Base-by-base conservation (phyloP, 2,888 invertebrate genomes). In the Ptychoptera contaminata region DNA sequence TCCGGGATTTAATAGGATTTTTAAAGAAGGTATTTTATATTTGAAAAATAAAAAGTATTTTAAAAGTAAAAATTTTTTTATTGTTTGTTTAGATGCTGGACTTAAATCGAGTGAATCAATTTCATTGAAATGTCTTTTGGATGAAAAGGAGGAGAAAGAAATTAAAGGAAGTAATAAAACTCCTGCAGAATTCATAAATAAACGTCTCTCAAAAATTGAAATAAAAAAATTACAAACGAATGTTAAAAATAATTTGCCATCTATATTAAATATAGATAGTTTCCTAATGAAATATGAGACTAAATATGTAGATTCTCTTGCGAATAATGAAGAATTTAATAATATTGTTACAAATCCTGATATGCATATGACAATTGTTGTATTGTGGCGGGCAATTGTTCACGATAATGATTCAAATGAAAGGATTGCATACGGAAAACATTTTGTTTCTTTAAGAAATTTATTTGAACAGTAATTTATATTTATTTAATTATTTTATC, bases 241-340 rank as follows among this genome's bases (percentile, higher is more conserved):
- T n/a, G 42, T 34, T 7, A 23, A 23, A 16, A 53, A 52, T 39
- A 52, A 55, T 34, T 46, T 55, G 42, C 62, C 62, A 2, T 46
- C 53, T 23, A 48, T 61, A 11, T 49, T 53, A 1, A 60, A 59
- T 39, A 51, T 60, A 8, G 58, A 59, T 41, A 59, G 64, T 37
- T 66, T 66, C 44, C 48, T 66, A 16, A 52, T 58, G 47, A 65
- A 65, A 46, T 58, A 62, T 47, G 66, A 66, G 53, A 65, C 65
- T 0, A 55, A 57, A 41, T 65, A 55, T 48, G 58, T 64, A 7
- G 59, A 59, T 45, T 52, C 55, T 1, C 47, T 51, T 35, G 58
- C 60, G 15, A 60, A 57, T 30, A 58, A 57, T 7, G 66, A 66
- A 48, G 65, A 66, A 46, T 65, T 65, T 30, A 66, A 65, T 50